phyloP scores from a whole-genome alignment of 1,140 invertebrate species.

The Oscheius sp. region DNA sequence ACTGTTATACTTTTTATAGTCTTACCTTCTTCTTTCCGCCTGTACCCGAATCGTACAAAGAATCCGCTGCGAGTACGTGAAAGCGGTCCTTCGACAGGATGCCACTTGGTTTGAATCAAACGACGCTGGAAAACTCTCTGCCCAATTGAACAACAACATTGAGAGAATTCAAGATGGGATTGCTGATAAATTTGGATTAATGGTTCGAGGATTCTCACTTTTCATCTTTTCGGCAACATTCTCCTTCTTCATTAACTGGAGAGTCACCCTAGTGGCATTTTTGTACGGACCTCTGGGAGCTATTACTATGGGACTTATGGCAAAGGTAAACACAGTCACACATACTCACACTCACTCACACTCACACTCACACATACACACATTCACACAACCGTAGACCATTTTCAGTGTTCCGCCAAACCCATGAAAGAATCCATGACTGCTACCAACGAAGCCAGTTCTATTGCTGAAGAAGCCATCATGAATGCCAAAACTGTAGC shows the following conservation, averaged over 20 bases:
- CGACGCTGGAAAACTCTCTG: slow-evolving; percentile 79
- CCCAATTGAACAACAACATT: slow-evolving; percentile 80
- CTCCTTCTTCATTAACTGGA: slow-evolving; percentile 41
- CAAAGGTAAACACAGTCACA: no score
- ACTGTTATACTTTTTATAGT: background rate
- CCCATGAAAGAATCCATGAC: slow-evolving; percentile 64
- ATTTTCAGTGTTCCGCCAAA: slow-evolving; percentile 38
- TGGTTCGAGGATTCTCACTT: slow-evolving; percentile 66
- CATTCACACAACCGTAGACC: no score
- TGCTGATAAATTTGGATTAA: slow-evolving; percentile 78
- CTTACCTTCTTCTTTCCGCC: background rate
- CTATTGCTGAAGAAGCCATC: slow-evolving; percentile 77
- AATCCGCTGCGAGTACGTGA: slow-evolving; percentile 71
- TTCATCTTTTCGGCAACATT: slow-evolving; percentile 41
- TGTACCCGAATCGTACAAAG: background rate
- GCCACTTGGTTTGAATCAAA: slow-evolving; percentile 84
- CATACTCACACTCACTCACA: no score
- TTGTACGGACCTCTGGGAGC: slow-evolving; percentile 22
- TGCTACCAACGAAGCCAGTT: slow-evolving; percentile 71
- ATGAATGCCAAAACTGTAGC: slow-evolving; percentile 75
- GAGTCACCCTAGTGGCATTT: slow-evolving; percentile 29
- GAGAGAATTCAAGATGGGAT: slow-evolving; percentile 82
- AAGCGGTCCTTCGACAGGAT: slow-evolving; percentile 77
- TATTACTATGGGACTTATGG: slow-evolving; percentile 25
- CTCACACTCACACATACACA: no score